Percentiles rank a stretch among this genome's conserved stretches.
Conservation (phyloP, 2,888 invertebrate genomes). For the Cryptus armator region DNA sequence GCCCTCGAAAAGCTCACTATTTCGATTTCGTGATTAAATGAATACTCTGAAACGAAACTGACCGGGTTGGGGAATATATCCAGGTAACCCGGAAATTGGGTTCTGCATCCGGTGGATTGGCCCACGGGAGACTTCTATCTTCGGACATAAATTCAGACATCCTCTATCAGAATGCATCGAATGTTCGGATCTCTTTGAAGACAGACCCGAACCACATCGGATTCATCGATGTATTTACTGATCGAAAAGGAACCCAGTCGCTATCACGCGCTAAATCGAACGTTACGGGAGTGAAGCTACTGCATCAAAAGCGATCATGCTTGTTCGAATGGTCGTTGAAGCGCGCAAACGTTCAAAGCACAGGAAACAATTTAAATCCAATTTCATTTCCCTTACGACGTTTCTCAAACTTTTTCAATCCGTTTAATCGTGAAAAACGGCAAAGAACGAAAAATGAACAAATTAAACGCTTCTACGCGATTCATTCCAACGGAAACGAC, state of each 20-base stretch:
- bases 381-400: slow-evolving; percentile 45
- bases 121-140: neutral
- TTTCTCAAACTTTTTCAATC: slow-evolving; percentile 45
- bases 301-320: slow-evolving; percentile 28
- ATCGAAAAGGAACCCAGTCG: slow-evolving; percentile 24
- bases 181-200: slow-evolving; percentile 27
- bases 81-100: slow-evolving; percentile 45
- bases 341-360: slow-evolving; percentile 46
- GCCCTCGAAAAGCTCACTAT: neutral
- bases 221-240: slow-evolving; percentile 39
- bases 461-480: slow-evolving; percentile 24
- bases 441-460: neutral
- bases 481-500: slow-evolving; percentile 8
- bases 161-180: neutral
- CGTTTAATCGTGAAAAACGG: slow-evolving; percentile 1
- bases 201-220: slow-evolving; percentile 12
- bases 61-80: neutral
- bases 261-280: slow-evolving; percentile 24
- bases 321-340: slow-evolving; percentile 24
- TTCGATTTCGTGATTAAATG: neutral
- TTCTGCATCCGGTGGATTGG: slow-evolving; percentile 6
- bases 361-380: slow-evolving; percentile 24
- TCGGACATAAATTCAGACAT: slow-evolving; percentile 7
- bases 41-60: neutral
- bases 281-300: slow-evolving; percentile 13